phyloP scores from a whole-genome alignment of 2,797 vertebrate species.

The Anas bahamensis region DNA sequence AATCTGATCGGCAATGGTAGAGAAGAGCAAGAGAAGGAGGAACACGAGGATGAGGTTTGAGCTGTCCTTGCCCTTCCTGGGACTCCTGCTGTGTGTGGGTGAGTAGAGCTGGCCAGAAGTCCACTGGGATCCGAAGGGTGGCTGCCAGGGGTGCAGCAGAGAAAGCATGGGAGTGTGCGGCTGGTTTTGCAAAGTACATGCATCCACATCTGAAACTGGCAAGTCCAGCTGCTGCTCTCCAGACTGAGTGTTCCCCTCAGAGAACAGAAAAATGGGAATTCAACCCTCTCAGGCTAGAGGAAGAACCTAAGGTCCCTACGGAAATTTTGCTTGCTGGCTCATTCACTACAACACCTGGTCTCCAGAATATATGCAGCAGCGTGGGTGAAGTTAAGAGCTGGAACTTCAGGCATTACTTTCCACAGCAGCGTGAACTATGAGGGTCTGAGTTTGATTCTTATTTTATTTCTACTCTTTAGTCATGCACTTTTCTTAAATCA shows the following conservation, averaged over 20 bases:
- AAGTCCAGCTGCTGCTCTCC: not conserved
- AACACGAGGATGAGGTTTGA: constrained; percentile 10
- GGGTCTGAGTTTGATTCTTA: rapidly evolving
- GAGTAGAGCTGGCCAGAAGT: not conserved
- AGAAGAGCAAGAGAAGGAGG: not conserved
- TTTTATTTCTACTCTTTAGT: not conserved
- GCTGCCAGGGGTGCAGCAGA: not conserved
- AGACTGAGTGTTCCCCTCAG: not conserved
- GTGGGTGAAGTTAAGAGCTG: not conserved
- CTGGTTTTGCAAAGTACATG: not conserved
- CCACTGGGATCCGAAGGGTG: not conserved
- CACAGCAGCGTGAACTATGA: rapidly evolving
- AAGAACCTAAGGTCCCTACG: not conserved
- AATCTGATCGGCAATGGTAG: not conserved
- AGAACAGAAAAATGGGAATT: not conserved
- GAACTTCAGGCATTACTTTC: not conserved
- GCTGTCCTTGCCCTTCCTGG: constrained; percentile 14
- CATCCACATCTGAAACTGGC: not conserved
- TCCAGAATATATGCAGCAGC: not conserved
- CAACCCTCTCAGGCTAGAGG: not conserved
- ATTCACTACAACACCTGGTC: not conserved
- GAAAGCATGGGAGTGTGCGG: rapidly evolving
- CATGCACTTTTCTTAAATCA: rapidly evolving
- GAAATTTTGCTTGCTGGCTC: not conserved
- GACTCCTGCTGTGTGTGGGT: constrained; percentile 44